Conservation (phyloP, 2,888 invertebrate genomes). For the Apamea crenata region DNA sequence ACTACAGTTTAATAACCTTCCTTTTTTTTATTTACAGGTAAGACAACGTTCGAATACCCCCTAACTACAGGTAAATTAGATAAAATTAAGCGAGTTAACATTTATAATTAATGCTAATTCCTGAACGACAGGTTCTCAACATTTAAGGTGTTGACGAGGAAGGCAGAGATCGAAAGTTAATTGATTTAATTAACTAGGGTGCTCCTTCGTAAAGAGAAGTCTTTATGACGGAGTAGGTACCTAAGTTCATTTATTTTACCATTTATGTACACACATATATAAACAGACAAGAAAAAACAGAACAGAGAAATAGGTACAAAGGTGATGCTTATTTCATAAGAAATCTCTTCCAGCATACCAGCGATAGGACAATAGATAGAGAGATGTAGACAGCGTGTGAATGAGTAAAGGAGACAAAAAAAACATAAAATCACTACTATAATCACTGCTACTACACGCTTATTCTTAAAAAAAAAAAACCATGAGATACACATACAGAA, state of each 20-base stretch:
- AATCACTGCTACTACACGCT: no score
- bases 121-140: constrained; percentile 4
- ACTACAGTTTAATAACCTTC: background rate
- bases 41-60: background rate
- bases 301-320: no score
- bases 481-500: no score
- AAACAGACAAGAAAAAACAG: no score
- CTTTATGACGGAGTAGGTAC: background rate
- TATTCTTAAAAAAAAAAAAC: no score
- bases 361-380: no score
- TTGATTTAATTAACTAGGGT: constrained; percentile 14
- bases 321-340: no score
- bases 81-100: constrained; percentile 26
- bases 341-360: no score
- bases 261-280: no score
- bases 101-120: constrained; percentile 45
- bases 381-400: no score
- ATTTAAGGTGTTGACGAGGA: background rate
- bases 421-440: no score
- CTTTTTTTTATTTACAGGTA: constrained; percentile 50
- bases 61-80: constrained; percentile 38
- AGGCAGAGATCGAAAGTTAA: constrained; percentile 6
- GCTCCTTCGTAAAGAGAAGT: background rate
- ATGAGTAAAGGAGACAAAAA: no score
- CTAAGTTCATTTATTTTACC: background rate